phyloP scores from a whole-genome alignment of 2,888 invertebrate genomes.

The Volucella inflata region DNA sequence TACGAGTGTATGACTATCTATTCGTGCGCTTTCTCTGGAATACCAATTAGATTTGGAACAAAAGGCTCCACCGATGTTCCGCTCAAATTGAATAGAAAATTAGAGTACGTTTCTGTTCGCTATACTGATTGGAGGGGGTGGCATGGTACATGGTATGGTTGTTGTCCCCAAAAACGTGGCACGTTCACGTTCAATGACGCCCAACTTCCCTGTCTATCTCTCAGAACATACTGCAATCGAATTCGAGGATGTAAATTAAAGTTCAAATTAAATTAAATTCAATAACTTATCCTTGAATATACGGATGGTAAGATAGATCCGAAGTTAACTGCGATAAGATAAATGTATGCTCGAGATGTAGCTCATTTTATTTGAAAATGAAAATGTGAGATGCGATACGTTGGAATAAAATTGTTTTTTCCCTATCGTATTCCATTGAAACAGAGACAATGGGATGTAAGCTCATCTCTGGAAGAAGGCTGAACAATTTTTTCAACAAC shows the following conservation, averaged over 20 bases:
- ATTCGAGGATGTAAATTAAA: conserved; percentile 48
- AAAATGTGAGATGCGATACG: neutral
- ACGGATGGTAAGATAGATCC: neutral
- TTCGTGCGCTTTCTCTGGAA: conserved; percentile 27
- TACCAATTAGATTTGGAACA: conserved; percentile 63
- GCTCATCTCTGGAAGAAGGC: no score
- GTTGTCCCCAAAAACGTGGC: conserved; percentile 34
- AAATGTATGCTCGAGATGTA: conserved; percentile 1
- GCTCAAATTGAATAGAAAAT: conserved; percentile 53
- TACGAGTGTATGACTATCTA: neutral
- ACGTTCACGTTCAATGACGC: neutral
- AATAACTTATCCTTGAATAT: conserved; percentile 34
- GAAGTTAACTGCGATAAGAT: conserved; percentile 23
- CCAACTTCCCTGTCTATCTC: neutral
- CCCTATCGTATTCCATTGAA: no score
- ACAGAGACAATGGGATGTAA: no score
- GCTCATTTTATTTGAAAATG: neutral
- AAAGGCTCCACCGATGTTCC: conserved; percentile 42
- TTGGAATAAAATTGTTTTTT: neutral
- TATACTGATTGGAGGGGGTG: neutral
- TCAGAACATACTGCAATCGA: conserved; percentile 17
- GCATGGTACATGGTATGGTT: neutral
- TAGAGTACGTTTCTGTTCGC: conserved; percentile 27
- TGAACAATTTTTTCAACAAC: no score
- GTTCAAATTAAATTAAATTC: conserved; percentile 55